Percentiles rank a stretch among this genome's conserved stretches.
phyloP scores from a whole-genome alignment of 2,797 vertebrate genomes.

The Aeoliscus strigatus region DNA sequence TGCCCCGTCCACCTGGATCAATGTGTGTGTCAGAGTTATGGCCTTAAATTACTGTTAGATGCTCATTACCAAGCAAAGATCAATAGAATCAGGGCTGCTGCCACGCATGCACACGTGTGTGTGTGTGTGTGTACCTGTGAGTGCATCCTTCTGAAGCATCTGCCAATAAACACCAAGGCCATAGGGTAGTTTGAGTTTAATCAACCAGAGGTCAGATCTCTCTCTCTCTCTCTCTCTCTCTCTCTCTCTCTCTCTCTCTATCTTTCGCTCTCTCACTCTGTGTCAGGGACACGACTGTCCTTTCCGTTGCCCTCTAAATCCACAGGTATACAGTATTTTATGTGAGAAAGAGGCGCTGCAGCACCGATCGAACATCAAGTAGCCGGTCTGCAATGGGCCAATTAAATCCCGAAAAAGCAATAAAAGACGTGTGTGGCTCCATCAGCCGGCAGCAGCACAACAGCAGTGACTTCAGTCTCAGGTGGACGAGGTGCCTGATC shows the following conservation, averaged over 20 bases:
- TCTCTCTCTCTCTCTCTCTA: no score
- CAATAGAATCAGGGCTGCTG: constrained; percentile 33
- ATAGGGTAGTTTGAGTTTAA: constrained; percentile 52
- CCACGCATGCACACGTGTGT: constrained; percentile 20
- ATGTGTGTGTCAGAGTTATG: constrained; percentile 56
- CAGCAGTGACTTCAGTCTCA: constrained; percentile 55
- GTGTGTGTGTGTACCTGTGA: constrained; percentile 23
- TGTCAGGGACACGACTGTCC: constrained; percentile 20
- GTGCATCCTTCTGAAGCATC: constrained; percentile 44
- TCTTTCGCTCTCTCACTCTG: no score
- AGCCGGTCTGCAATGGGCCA: constrained; percentile 51
- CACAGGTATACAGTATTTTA: constrained; percentile 20
- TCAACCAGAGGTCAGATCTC: constrained; percentile 46
- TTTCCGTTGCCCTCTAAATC: constrained; percentile 35
- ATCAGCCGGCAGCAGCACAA: constrained; percentile 56
- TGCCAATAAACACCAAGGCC: constrained; percentile 62
- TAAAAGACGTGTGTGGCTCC: constrained; percentile 58
- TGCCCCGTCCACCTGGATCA: constrained; percentile 63
- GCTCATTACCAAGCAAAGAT: constrained; percentile 63
- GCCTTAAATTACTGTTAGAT: constrained; percentile 68
- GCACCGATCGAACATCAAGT: constrained; percentile 48
- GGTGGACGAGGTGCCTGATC: constrained; percentile 54
- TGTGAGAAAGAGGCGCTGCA: constrained; percentile 37
- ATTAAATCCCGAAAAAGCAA: constrained; percentile 65
- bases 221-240: constrained; percentile 9